Conservation (phyloP, 2,113 vertebrate genomes). For the Calyptomena viridis region DNA sequence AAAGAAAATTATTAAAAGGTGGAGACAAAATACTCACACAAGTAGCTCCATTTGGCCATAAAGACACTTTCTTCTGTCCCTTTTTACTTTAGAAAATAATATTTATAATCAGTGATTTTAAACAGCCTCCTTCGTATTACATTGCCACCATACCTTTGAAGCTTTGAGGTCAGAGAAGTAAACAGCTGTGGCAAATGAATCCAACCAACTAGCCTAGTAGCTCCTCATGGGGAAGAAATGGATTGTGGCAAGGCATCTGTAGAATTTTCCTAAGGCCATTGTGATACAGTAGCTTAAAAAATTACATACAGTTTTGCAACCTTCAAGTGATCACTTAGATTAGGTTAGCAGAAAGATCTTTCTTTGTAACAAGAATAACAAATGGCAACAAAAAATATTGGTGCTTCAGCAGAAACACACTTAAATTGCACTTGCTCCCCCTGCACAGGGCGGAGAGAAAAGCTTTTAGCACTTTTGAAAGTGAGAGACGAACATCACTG, state of each 20-base stretch:
- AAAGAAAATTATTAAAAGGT: neutral
- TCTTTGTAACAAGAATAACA: neutral
- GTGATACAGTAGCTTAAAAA: neutral
- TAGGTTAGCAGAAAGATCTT: neutral
- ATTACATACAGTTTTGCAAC: neutral
- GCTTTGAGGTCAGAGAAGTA: constrained; percentile 35
- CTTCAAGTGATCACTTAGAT: neutral
- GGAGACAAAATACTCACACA: neutral
- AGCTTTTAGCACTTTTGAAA: constrained; percentile 40
- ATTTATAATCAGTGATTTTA: neutral
- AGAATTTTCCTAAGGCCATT: constrained; percentile 35
- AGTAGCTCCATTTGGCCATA: neutral
- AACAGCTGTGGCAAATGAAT: constrained; percentile 38
- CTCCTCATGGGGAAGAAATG: constrained; percentile 49
- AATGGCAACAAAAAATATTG: neutral
- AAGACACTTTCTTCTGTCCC: neutral
- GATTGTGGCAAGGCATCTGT: constrained; percentile 55
- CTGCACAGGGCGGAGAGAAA: neutral
- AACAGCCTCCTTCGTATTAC: neutral
- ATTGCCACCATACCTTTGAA: neutral
- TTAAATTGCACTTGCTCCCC: neutral
- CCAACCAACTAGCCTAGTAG: neutral
- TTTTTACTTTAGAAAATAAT: neutral
- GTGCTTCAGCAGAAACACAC: neutral
- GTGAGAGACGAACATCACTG: neutral